Evolutionary conservation across 2,797 vertebrate genomes (phyloP).

Genomic region (Rhodeus uyekii): DNA sequence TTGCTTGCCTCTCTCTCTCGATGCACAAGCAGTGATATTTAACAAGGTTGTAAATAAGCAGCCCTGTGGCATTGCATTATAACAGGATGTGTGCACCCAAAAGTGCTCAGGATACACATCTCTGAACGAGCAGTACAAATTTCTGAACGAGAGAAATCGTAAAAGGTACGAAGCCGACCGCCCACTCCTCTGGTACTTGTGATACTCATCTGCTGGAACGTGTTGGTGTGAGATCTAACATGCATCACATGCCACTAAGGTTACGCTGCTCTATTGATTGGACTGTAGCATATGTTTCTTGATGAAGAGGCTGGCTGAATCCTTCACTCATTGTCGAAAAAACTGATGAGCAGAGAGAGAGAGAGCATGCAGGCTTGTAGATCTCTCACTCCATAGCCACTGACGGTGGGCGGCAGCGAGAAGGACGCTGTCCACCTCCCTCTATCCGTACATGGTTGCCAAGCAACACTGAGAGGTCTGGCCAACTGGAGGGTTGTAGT

Average conservation of each 20-base stretch:
- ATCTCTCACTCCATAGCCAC: constrained; percentile 28
- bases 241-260: constrained; percentile 5
- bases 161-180: background rate
- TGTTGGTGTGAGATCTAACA: constrained; percentile 31
- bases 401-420: constrained; percentile 60
- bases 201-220: constrained; percentile 34
- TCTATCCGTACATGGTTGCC: constrained; percentile 75
- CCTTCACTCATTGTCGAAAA: background rate
- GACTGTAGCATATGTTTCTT: background rate
- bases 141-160: constrained; percentile 8
- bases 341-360: constrained; percentile 10
- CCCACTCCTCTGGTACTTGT: constrained; percentile 29
- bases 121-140: constrained; percentile 5
- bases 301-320: constrained; percentile 1
- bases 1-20: constrained; percentile 1
- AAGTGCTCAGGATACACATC: background rate
- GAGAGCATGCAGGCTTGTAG: background rate
- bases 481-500: constrained; percentile 73
- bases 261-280: constrained; percentile 26
- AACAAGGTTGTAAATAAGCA: constrained; percentile 31
- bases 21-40: constrained; percentile 25
- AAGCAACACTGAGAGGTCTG: constrained; percentile 76
- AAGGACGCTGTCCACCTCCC: constrained; percentile 64
- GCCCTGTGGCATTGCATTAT: constrained; percentile 23
- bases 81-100: background rate